These are phyloP conservation scores for Apogon hyalosoma DNA, from an alignment of 2,797 vertebrate genomes.

Conservation along the genomic window DNA sequence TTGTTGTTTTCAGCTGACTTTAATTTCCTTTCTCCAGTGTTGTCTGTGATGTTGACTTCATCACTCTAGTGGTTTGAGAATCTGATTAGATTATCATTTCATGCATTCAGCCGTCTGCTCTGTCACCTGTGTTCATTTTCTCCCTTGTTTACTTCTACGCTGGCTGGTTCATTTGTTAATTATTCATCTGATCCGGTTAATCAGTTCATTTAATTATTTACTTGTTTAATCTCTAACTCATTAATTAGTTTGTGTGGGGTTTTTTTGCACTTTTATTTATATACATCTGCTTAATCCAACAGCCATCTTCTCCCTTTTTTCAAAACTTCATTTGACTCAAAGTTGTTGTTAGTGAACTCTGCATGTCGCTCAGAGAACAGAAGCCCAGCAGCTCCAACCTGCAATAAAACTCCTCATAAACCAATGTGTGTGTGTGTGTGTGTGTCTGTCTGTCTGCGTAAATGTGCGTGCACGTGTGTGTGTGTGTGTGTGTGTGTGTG, in stretches of 20 bases:
- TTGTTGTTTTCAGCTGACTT: neutral
- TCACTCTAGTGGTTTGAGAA: neutral
- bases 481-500: neutral
- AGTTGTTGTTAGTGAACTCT: slow-evolving; percentile 47
- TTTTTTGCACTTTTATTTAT: neutral
- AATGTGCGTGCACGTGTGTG: neutral
- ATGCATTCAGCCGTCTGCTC: slow-evolving; percentile 5
- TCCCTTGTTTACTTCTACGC: slow-evolving; percentile 23
- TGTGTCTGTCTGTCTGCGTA: neutral
- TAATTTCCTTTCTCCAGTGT: no score
- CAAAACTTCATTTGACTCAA: slow-evolving; percentile 26
- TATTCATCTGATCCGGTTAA: slow-evolving; percentile 41
- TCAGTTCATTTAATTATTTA: slow-evolving; percentile 38
- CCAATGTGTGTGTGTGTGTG: slow-evolving; percentile 1
- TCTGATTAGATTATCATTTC: slow-evolving; percentile 36
- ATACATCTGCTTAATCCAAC: slow-evolving; percentile 16
- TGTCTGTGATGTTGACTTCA: neutral
- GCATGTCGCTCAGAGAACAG: slow-evolving; percentile 33
- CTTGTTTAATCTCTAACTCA: slow-evolving; percentile 12
- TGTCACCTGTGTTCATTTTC: slow-evolving; percentile 45
- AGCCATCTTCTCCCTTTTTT: neutral
- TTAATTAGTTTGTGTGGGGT: slow-evolving; percentile 6
- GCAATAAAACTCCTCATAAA: slow-evolving; percentile 37
- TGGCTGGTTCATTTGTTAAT: slow-evolving; percentile 25
- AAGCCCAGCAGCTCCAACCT: slow-evolving; percentile 43